Evolutionary conservation across 2,113 vertebrate genomes (phyloP), one percentile per base, ranked within the genome.

Genomic region (Tyrannus savana): DNA sequence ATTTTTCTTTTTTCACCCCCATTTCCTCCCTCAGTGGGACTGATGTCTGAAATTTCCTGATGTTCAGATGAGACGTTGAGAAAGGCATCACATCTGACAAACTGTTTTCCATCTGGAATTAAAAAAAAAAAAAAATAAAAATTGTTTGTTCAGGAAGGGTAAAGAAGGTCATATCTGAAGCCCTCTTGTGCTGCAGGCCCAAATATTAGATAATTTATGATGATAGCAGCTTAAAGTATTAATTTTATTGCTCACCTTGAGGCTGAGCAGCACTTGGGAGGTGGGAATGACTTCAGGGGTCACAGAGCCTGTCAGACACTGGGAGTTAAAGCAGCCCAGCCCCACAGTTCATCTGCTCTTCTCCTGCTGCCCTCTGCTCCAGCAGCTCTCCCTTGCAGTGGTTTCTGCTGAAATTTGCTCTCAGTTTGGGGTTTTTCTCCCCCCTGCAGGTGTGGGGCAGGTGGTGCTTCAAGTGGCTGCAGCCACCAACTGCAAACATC

Each of bases 381-480:
- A 0, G 17, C 50, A 25, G 14, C 27, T 14, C 73, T 50, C 1
- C 14, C 7, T n/a, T 24, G 81, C 71, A 14, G 30, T 19, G 59
- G 0, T 28, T 63, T 42, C 52, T 63, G 4, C 71, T 50, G 52
- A 1, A 24, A 4, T 44, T 9, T 47, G 6, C 55, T 37, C 95
- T 93, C 44, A 90, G 21, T 52, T 35, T 78, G 64, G 21, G 18
- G 4, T 47, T 77, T 46, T 47, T 49, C n/a, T 62, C 6, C 23
- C 66, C 25, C 25, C 67, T 69, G 46, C 97, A 99, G 99, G 99
- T 93, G 99, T 99, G 87, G 99, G 99, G 52, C 99, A 99, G 97
- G 99, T 99, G n/a, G 99, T 99, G 94, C 98, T 99, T 75, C 99
- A 99, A 95, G 99, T 99, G 31, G 99, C 99, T 46, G 99, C 99